These are phyloP conservation scores for Megaceryle maxima DNA, from an alignment of 2,113 vertebrate species.

Conservation along the genomic window DNA sequence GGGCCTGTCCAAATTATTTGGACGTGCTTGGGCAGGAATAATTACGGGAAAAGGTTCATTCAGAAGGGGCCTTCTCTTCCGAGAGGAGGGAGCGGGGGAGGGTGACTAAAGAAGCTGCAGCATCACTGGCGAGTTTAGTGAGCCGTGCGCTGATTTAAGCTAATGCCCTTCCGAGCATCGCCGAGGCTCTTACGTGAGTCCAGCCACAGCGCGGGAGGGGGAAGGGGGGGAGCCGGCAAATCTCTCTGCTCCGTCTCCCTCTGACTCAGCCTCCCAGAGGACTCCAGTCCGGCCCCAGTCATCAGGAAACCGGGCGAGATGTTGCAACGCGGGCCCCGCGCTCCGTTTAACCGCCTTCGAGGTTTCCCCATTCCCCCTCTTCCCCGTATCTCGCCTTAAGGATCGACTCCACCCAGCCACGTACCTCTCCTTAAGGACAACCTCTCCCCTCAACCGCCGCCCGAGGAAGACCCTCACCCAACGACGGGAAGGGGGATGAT, in stretches of 20 bases:
- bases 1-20: background rate
- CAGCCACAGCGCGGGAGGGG: background rate
- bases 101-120: background rate
- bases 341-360: background rate
- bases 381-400: background rate
- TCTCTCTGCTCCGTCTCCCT: background rate
- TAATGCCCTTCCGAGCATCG: background rate
- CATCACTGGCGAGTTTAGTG: rapidly evolving
- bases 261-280: background rate
- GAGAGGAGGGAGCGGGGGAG: background rate
- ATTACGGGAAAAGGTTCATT: background rate
- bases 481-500: background rate
- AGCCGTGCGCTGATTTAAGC: background rate
- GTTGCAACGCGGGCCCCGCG: background rate
- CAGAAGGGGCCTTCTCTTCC: background rate
- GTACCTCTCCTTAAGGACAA: background rate
- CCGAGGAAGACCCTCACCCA: background rate
- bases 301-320: background rate
- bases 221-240: background rate
- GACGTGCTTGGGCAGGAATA: background rate
- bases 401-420: too few relatives aligned
- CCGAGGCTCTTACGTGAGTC: background rate
- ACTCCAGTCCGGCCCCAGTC: background rate
- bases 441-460: background rate
- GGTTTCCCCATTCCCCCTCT: background rate